Evolutionary conservation across 2,888 invertebrate genomes (phyloP).

Genomic region (Labia minor): DNA sequence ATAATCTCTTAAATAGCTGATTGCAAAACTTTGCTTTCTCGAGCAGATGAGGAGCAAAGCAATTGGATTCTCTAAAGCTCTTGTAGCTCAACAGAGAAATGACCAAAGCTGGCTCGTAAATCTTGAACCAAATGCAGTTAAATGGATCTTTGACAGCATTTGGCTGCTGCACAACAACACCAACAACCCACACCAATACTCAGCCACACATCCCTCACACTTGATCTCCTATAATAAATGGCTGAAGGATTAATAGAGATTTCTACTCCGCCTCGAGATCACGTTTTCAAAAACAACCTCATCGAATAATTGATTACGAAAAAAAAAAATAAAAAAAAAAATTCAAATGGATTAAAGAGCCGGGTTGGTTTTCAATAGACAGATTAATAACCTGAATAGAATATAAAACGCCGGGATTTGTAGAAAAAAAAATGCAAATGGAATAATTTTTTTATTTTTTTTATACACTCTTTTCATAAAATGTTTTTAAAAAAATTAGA

Average conservation of each 20-base stretch:
- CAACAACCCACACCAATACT: not conserved
- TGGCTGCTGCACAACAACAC: slow-evolving; percentile 2
- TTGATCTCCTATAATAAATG: not conserved
- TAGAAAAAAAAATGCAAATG: too few relatives aligned
- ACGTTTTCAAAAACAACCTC: not conserved
- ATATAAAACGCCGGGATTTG: too few relatives aligned
- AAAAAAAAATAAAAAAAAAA: not conserved
- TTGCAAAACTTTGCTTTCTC: too few relatives aligned
- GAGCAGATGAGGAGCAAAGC: too few relatives aligned
- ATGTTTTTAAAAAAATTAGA: too few relatives aligned
- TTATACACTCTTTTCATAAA: too few relatives aligned
- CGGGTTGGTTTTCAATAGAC: too few relatives aligned
- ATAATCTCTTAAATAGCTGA: too few relatives aligned
- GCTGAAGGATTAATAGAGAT: slow-evolving; percentile 13
- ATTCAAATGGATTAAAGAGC: not conserved
- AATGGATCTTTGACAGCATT: slow-evolving; percentile 4
- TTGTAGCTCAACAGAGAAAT: not conserved
- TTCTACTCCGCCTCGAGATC: not conserved
- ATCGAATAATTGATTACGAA: not conserved
- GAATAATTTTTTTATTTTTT: too few relatives aligned
- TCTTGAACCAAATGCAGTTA: slow-evolving; percentile 1
- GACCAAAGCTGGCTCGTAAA: not conserved
- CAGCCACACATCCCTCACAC: not conserved
- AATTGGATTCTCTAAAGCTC: too few relatives aligned
- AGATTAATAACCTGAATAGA: too few relatives aligned